Percentiles rank a stretch among this genome's conserved stretches.
phyloP scores from a whole-genome alignment of 2,888 invertebrate genomes.

The Dryadula phaetusa region DNA sequence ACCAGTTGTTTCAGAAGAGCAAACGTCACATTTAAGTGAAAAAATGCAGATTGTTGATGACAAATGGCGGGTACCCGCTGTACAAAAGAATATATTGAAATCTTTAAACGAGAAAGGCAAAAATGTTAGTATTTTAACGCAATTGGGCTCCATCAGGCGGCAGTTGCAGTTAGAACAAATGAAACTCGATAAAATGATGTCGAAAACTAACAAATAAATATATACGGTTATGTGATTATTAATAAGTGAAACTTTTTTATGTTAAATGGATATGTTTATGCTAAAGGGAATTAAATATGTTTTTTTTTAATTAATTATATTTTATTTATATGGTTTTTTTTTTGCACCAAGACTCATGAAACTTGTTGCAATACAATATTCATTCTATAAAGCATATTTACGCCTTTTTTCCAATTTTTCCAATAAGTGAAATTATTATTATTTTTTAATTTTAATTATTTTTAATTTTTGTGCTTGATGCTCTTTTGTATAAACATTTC shows the following conservation, averaged over 20 bases:
- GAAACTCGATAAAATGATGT: constrained; percentile 79
- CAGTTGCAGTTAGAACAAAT: constrained; percentile 88
- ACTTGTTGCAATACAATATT: too few relatives aligned
- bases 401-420: too few relatives aligned
- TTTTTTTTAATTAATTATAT: neutral
- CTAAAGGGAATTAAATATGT: neutral
- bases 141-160: constrained; percentile 87
- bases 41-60: constrained; percentile 73
- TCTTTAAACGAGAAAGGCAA: constrained; percentile 75
- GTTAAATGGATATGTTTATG: neutral
- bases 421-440: too few relatives aligned
- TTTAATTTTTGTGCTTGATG: neutral
- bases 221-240: neutral
- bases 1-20: constrained; percentile 38
- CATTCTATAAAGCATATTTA: too few relatives aligned
- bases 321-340: neutral
- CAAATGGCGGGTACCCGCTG: constrained; percentile 85
- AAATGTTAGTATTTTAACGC: constrained; percentile 85
- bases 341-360: too few relatives aligned
- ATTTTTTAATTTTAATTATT: neutral
- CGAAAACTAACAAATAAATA: constrained; percentile 52
- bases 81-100: constrained; percentile 86
- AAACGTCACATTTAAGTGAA: constrained; percentile 59
- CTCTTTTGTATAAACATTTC: neutral
- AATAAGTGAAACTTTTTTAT: neutral